Evolutionary conservation across 2,888 invertebrate species (phyloP).

Genomic region (Lingula anatina): DNA sequence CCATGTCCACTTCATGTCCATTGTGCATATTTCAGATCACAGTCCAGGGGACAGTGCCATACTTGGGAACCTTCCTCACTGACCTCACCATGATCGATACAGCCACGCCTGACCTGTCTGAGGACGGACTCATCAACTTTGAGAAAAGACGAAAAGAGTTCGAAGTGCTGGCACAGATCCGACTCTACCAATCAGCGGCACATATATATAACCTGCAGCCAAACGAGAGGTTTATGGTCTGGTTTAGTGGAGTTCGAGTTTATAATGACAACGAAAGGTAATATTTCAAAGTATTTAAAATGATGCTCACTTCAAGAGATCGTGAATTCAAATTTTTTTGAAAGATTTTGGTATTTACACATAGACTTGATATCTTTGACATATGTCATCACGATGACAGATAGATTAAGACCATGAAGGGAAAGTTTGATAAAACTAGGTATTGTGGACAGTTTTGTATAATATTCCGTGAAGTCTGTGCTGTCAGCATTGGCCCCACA

Average conservation of each 20-base stretch:
- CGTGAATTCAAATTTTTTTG: too few relatives aligned
- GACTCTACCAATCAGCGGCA: constrained; percentile 90
- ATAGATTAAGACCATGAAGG: too few relatives aligned
- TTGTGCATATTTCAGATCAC: too few relatives aligned
- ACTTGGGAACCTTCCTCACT: constrained; percentile 94
- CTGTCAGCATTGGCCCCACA: too few relatives aligned
- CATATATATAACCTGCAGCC: constrained; percentile 85
- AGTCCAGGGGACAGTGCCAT: constrained; percentile 82
- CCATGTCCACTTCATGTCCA: neutral
- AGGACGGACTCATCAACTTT: constrained; percentile 82
- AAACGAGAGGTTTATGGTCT: constrained; percentile 85
- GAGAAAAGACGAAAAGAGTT: constrained; percentile 98
- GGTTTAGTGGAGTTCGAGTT: constrained; percentile 89
- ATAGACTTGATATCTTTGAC: too few relatives aligned
- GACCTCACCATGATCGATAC: constrained; percentile 99
- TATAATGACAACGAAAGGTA: constrained; percentile 90
- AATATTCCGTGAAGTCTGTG: too few relatives aligned
- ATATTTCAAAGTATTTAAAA: too few relatives aligned
- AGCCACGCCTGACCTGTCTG: constrained; percentile 59
- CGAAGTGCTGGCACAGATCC: constrained; percentile 94
- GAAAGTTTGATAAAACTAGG: too few relatives aligned
- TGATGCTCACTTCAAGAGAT: too few relatives aligned
- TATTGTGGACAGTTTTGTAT: too few relatives aligned
- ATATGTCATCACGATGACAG: too few relatives aligned
- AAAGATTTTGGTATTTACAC: too few relatives aligned